A percentile compares a stretch with the other conserved stretches of the same genome.
These are phyloP conservation scores for Scolanthus callimorphus DNA, from an alignment of 92 coral and sea anemone genomes.

Conservation along the genomic window DNA sequence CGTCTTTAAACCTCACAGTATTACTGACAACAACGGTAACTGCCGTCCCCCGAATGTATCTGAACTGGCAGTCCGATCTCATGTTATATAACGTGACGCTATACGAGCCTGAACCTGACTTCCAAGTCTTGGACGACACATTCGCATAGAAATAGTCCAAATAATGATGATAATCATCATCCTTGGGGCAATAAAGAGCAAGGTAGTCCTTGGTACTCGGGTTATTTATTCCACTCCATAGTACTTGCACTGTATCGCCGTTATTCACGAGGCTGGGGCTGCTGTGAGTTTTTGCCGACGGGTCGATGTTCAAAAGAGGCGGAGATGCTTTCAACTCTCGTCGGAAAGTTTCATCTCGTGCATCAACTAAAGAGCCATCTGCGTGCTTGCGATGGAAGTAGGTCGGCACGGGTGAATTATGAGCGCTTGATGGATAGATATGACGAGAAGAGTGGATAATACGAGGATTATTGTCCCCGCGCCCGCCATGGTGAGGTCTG, in stretches of 20 bases:
- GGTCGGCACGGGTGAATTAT: slow-evolving; percentile 26
- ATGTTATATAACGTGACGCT: slow-evolving; percentile 39
- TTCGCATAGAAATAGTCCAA: slow-evolving; percentile 63
- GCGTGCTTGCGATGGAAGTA: slow-evolving; percentile 43
- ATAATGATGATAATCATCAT: slow-evolving; percentile 41
- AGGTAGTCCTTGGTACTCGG: slow-evolving; percentile 45
- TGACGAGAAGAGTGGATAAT: too few species aligned
- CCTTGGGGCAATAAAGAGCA: slow-evolving; percentile 63
- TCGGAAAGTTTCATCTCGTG: background rate
- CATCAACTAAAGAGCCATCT: slow-evolving; percentile 43
- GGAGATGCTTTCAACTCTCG: background rate
- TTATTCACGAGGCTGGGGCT: slow-evolving; percentile 45
- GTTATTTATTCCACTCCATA: slow-evolving; percentile 55
- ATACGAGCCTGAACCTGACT: slow-evolving; percentile 37
- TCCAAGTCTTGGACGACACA: slow-evolving; percentile 36
- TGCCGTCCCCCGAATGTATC: slow-evolving; percentile 47
- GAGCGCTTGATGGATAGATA: too few species aligned
- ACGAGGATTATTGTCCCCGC: too few species aligned
- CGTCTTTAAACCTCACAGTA: slow-evolving; percentile 55
- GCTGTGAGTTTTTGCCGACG: slow-evolving; percentile 10
- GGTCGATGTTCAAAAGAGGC: background rate
- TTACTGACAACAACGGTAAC: slow-evolving; percentile 54
- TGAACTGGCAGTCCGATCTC: slow-evolving; percentile 61
- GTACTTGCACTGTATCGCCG: slow-evolving; percentile 60
- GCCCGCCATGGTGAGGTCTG: too few species aligned